phyloP scores from a whole-genome alignment of 2,113 vertebrate genomes.

The Leucosticte australis region DNA sequence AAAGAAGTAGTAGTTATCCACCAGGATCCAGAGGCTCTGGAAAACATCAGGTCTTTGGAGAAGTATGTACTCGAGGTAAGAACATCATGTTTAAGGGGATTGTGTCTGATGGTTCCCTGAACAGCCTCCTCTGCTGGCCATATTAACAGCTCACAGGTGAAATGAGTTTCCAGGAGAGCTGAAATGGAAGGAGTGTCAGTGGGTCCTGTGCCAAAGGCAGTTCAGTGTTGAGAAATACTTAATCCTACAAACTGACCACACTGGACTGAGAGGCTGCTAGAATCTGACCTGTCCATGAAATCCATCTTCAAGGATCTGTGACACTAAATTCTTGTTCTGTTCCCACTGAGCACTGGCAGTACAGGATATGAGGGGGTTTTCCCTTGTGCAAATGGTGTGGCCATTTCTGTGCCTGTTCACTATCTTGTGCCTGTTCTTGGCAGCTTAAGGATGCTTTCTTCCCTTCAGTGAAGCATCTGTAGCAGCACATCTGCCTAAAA shows the following conservation, averaged over 20 bases:
- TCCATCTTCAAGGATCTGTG: not conserved
- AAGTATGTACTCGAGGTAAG: slow-evolving; percentile 95
- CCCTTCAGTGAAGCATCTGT: not conserved
- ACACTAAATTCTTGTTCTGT: not conserved
- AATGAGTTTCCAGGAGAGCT: not conserved
- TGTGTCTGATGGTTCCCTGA: not conserved
- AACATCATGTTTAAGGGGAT: not conserved
- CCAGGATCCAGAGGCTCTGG: slow-evolving; percentile 88
- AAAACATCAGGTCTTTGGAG: slow-evolving; percentile 88
- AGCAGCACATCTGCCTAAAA: not conserved
- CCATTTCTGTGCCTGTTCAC: not conserved
- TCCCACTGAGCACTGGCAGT: not conserved
- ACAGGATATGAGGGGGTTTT: not conserved
- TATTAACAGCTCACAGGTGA: not conserved
- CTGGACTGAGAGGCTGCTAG: not conserved
- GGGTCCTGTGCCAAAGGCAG: not conserved
- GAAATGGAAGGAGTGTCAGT: not conserved
- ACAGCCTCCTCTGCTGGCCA: not conserved
- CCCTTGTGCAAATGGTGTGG: not conserved
- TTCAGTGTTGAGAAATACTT: not conserved
- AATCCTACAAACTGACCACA: not conserved
- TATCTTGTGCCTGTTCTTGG: not conserved
- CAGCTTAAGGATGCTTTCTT: not conserved
- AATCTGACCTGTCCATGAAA: not conserved
- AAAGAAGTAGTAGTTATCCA: slow-evolving; percentile 97